These are phyloP conservation scores for Chondrilla cf. caribensis DNA, from an alignment of 37 sponge, comb jelly and placozoan genomes.

Conservation along the genomic window DNA sequence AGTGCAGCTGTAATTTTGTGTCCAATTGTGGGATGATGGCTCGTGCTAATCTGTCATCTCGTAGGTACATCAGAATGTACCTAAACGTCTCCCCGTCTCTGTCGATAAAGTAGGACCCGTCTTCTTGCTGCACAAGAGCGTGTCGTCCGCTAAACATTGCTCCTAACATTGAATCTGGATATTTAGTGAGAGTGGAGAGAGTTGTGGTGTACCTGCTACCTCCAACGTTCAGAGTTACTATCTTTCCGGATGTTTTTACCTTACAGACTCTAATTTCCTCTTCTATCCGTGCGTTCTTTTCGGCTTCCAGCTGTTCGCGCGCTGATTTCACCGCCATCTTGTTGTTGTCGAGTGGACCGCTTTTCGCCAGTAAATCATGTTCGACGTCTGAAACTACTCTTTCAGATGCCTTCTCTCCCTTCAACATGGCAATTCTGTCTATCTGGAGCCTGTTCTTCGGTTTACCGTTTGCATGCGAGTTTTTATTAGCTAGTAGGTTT, in stretches of 20 bases:
- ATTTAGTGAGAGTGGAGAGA: slow-evolving; percentile 3
- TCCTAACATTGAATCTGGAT: slow-evolving; percentile 18
- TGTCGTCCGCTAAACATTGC: slow-evolving; percentile 34
- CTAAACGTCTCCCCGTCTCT: slow-evolving; percentile 19
- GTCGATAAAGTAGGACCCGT: slow-evolving; percentile 33
- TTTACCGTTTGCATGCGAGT: too few relatives aligned
- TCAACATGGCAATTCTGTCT: too few relatives aligned
- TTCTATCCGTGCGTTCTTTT: neutral
- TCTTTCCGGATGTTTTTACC: neutral
- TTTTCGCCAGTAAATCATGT: too few relatives aligned
- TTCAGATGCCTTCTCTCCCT: too few relatives aligned
- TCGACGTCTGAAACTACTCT: too few relatives aligned
- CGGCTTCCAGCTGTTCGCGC: neutral
- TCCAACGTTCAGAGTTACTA: slow-evolving; percentile 4
- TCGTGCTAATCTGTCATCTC: neutral
- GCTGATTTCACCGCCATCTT: neutral
- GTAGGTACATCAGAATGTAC: slow-evolving; percentile 10
- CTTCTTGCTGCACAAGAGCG: slow-evolving; percentile 5
- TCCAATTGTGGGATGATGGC: neutral
- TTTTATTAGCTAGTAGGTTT: too few relatives aligned
- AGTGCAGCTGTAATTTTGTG: neutral
- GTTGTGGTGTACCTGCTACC: neutral
- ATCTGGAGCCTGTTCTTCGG: too few relatives aligned
- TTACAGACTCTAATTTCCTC: neutral
- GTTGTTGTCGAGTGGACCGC: too few relatives aligned